Base-by-base conservation (phyloP, 92 coral and sea anemone genomes). In the Montipora capitata region DNA sequence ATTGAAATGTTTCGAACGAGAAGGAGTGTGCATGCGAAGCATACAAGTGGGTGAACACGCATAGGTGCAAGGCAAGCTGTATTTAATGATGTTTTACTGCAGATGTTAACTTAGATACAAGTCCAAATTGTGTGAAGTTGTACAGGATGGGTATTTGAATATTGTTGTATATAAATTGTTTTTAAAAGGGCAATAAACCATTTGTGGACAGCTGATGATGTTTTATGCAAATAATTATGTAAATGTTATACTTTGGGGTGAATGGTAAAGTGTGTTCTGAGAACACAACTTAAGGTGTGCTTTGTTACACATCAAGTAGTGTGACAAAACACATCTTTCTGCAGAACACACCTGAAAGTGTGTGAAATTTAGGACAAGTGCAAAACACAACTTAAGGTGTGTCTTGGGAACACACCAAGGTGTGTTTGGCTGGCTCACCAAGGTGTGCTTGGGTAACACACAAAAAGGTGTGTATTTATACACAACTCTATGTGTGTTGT, bases 251-350 rank as follows among this genome's bases (percentile, higher is more conserved):
- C 20, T 72, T 72, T 43, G 57, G 76, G 76, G 76, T 72, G 57
- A 13, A 13, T 72, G 11, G 76, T 15, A 72, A 72, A 17, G 76
- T 72, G 76, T 72, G 54, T 72, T 72, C 76, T 72, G 54, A 72
- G 57, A n/a, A 72, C 76, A 72, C 76, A 72, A 42, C 76, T 42
- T 40, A 72, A 43, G 76, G 35, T 72, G 39, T 72, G 76, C 57
- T 72, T 72, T 42, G 54, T 72, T 16, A 44, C 57, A 72, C 76
- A 72, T 72, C 76, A 72, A 72, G 76, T 40, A 10, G 76, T 72
- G 76, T 72, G 58, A 72, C 56, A 72, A 72, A 72, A 72, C 76
- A 44, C 76, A 72, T 72, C 76, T 72, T 44, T 72, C 38, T 72
- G 27, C 38, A n/a, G 68, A 63, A 63, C 68, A 63, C 68, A 63